Evolutionary conservation across 2,888 invertebrate genomes (phyloP).

Genomic region (Pseudococcus viburni): DNA sequence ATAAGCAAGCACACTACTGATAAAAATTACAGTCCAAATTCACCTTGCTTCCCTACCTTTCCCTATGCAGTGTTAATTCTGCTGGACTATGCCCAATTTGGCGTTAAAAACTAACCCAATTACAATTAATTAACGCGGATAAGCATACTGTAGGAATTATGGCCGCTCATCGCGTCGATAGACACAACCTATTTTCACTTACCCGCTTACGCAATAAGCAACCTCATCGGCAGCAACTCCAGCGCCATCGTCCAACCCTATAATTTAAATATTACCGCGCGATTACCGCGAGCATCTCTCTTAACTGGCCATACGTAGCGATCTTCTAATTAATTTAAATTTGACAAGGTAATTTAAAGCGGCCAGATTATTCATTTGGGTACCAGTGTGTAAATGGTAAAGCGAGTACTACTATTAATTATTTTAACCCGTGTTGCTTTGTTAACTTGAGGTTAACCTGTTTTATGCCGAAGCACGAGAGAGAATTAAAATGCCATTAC

Average conservation of each 20-base stretch:
- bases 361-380: neutral
- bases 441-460: slow-evolving; percentile 51
- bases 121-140: neutral
- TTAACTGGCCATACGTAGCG: neutral
- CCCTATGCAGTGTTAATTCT: no score
- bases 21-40: no score
- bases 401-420: slow-evolving; percentile 35
- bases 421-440: slow-evolving; percentile 40
- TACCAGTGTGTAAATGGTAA: neutral
- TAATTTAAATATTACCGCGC: slow-evolving; percentile 42
- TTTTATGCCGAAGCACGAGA: slow-evolving; percentile 5
- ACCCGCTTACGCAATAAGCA: slow-evolving; percentile 18
- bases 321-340: slow-evolving; percentile 47
- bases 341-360: slow-evolving; percentile 49
- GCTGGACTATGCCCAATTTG: neutral
- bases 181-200: neutral
- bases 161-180: neutral
- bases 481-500: slow-evolving; percentile 34
- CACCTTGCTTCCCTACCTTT: no score
- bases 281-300: slow-evolving; percentile 5
- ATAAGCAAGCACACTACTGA: no score
- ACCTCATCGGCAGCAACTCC: neutral
- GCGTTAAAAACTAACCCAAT: neutral
- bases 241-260: neutral
- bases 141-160: neutral